Conservation (phyloP, 1,140 invertebrate species). For the Temnothorax nylanderi region DNA sequence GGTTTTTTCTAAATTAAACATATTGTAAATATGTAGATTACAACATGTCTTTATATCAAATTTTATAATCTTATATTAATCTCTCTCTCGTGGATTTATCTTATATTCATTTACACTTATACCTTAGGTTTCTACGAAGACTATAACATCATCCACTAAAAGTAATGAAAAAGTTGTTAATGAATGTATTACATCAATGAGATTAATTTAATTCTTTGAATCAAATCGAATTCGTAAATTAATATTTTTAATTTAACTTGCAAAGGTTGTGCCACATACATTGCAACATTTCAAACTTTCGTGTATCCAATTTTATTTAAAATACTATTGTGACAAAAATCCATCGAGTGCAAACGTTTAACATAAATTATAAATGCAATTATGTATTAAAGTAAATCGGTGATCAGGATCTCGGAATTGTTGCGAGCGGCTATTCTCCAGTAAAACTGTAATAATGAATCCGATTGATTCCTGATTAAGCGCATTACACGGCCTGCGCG, state of each 20-base stretch:
- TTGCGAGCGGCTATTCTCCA: neutral
- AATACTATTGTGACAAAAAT: neutral
- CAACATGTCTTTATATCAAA: neutral
- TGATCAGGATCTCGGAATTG: neutral
- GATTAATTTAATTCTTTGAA: neutral
- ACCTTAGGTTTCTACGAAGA: neutral
- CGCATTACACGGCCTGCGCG: neutral
- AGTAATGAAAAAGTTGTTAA: neutral
- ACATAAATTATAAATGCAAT: neutral
- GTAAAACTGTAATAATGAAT: slow-evolving; percentile 3
- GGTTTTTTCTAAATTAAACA: neutral
- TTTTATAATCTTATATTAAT: neutral
- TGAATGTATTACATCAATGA: neutral
- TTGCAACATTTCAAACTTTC: neutral
- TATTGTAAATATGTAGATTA: neutral
- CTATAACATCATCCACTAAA: neutral
- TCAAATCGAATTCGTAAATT: neutral
- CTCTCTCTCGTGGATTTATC: neutral
- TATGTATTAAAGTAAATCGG: neutral
- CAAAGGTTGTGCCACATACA: neutral
- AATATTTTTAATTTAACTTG: neutral
- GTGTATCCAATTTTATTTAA: neutral
- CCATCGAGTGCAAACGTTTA: neutral
- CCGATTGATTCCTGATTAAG: slow-evolving; percentile 43
- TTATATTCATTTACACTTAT: neutral